Percentiles rank a stretch among this genome's conserved stretches.
Conservation (phyloP, 2,888 invertebrate genomes). For the Callimorpha dominula region DNA sequence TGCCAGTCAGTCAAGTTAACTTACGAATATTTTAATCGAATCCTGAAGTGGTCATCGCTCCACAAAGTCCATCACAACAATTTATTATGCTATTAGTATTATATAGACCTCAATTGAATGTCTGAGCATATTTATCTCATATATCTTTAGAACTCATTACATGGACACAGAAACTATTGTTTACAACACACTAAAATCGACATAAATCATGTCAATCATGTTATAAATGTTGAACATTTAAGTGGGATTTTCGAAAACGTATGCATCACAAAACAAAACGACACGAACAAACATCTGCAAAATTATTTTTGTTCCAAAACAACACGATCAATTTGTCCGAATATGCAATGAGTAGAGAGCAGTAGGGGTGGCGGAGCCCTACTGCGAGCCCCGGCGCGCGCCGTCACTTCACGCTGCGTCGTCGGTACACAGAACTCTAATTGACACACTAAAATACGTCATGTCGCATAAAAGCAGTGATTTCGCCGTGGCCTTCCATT, state of each 20-base stretch:
- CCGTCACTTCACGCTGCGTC: slow-evolving; percentile 76
- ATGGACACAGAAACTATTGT: too few relatives aligned
- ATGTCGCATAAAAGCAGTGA: slow-evolving; percentile 67
- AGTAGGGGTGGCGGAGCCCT: slow-evolving; percentile 54
- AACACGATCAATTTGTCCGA: slow-evolving; percentile 72
- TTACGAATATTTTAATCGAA: too few relatives aligned
- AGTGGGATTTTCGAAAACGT: slow-evolving; percentile 46
- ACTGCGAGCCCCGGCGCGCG: slow-evolving; percentile 59
- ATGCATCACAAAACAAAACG: slow-evolving; percentile 53
- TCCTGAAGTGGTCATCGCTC: too few relatives aligned
- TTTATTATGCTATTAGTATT: not conserved
- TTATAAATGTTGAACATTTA: slow-evolving; percentile 24
- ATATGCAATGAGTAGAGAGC: slow-evolving; percentile 64
- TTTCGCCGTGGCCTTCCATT: slow-evolving; percentile 59
- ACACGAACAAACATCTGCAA: slow-evolving; percentile 59
- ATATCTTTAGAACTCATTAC: not conserved
- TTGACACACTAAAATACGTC: slow-evolving; percentile 84
- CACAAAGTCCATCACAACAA: not conserved
- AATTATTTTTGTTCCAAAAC: slow-evolving; percentile 66
- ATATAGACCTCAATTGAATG: not conserved
- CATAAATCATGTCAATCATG: not conserved
- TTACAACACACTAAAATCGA: too few relatives aligned
- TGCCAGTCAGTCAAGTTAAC: too few relatives aligned
- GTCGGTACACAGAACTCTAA: slow-evolving; percentile 83
- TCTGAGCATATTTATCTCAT: not conserved